Conservation (phyloP, 2,113 vertebrate genomes). For the Melanerpes aurifrons region DNA sequence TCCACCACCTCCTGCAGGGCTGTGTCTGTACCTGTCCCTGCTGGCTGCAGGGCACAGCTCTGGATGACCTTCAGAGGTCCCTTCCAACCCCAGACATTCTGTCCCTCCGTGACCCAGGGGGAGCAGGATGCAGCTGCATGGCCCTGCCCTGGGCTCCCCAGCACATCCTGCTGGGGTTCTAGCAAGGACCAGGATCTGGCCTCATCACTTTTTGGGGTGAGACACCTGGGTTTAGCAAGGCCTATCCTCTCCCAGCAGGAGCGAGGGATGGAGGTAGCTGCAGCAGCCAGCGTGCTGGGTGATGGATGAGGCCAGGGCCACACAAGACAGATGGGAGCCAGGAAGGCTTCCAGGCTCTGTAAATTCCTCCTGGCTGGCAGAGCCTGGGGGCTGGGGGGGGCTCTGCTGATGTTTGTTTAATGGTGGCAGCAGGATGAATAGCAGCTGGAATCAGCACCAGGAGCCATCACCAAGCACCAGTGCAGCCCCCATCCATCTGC, state of each 20-base stretch:
- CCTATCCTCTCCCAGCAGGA: background rate
- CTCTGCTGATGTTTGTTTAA: constrained; percentile 8
- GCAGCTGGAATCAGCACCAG: background rate
- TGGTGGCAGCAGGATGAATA: constrained; percentile 25
- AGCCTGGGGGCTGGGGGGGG: background rate
- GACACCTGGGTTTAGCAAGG: too few relatives aligned
- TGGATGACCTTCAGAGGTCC: too few relatives aligned
- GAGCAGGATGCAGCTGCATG: accelerated
- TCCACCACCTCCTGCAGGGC: too few relatives aligned
- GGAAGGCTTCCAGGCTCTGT: background rate
- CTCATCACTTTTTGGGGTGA: background rate
- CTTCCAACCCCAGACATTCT: too few relatives aligned
- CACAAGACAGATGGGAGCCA: background rate
- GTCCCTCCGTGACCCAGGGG: too few relatives aligned
- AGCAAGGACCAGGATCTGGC: background rate
- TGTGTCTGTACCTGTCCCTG: too few relatives aligned
- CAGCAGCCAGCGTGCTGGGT: background rate
- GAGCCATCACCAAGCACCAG: background rate
- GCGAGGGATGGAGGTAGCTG: background rate
- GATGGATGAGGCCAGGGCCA: constrained; percentile 5
- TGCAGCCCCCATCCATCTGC: background rate
- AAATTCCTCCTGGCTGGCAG: background rate
- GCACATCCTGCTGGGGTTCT: too few relatives aligned
- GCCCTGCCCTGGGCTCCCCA: background rate
- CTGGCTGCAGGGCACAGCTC: too few relatives aligned